Conservation (phyloP, 2,888 invertebrate species). For the Cryptocephalus primarius region DNA sequence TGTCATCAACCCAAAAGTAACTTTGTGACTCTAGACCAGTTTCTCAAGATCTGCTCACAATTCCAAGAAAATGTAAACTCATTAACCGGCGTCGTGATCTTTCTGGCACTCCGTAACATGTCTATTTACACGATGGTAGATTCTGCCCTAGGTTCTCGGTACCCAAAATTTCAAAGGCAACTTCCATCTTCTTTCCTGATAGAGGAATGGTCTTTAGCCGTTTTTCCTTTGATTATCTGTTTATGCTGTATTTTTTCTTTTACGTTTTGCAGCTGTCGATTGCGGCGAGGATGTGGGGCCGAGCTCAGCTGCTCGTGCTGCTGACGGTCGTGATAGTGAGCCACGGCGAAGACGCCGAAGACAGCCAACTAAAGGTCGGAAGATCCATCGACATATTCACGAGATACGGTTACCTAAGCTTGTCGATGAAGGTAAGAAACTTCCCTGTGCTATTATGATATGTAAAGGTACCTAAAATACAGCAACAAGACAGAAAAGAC, state of each 20-base stretch:
- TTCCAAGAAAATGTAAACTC: too few species aligned
- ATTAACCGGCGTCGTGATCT: too few species aligned
- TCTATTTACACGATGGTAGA: too few species aligned
- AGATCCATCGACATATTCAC: constrained; percentile 76
- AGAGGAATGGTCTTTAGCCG: too few species aligned
- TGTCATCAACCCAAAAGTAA: too few species aligned
- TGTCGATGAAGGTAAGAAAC: constrained; percentile 14
- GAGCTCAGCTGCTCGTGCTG: constrained; percentile 34
- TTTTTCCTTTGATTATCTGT: too few species aligned
- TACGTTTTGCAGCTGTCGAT: constrained; percentile 31
- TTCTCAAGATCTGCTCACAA: too few species aligned
- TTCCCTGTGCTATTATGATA: not conserved
- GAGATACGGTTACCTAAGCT: constrained; percentile 20
- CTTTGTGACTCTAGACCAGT: too few species aligned
- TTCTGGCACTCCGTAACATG: too few species aligned
- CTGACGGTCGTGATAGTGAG: constrained; percentile 34
- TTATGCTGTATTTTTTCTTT: not conserved
- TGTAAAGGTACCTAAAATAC: not conserved
- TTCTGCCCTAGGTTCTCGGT: too few species aligned
- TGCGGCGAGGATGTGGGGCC: constrained; percentile 42
- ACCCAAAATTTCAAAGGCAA: too few species aligned
- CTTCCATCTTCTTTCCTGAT: too few species aligned
- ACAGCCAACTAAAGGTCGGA: constrained; percentile 60
- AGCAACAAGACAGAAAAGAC: not conserved
- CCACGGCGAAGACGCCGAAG: constrained; percentile 24